A percentile compares a stretch with the other conserved stretches of the same genome.
Conservation (phyloP, 2,888 invertebrate species). For the Stenodema calcarata region DNA sequence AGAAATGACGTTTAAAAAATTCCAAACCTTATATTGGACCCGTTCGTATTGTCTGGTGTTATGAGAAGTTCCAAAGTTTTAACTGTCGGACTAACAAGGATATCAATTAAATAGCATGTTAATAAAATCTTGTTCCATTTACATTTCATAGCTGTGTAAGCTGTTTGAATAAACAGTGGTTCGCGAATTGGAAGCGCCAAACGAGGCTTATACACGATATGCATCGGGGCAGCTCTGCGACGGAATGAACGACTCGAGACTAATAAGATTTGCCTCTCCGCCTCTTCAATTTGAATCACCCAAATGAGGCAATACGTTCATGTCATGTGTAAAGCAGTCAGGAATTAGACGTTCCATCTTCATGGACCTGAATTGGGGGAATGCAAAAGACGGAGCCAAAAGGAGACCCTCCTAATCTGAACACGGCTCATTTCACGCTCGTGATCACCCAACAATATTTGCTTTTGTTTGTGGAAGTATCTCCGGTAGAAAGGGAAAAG, state of each 20-base stretch:
- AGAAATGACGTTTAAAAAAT: too few species aligned
- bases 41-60: too few species aligned
- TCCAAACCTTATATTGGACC: too few species aligned
- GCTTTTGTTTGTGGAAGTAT: conserved; percentile 28
- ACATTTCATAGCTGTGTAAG: too few species aligned
- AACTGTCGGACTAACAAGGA: too few species aligned
- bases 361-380: not conserved
- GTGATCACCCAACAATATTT: conserved; percentile 48
- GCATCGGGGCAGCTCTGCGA: too few species aligned
- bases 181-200: too few species aligned
- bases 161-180: too few species aligned
- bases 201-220: too few species aligned
- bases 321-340: not conserved
- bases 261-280: not conserved
- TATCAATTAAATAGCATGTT: too few species aligned
- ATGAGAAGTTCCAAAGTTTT: too few species aligned
- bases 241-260: not conserved
- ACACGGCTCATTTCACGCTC: conserved; percentile 46
- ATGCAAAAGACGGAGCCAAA: not conserved
- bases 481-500: not conserved
- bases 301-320: conserved; percentile 13
- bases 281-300: not conserved
- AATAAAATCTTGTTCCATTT: too few species aligned
- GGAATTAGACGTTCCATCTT: conserved; percentile 23
- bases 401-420: conserved; percentile 41